Base-by-base conservation (phyloP, 2,797 vertebrate genomes). In the Lithobates sylvaticus region DNA sequence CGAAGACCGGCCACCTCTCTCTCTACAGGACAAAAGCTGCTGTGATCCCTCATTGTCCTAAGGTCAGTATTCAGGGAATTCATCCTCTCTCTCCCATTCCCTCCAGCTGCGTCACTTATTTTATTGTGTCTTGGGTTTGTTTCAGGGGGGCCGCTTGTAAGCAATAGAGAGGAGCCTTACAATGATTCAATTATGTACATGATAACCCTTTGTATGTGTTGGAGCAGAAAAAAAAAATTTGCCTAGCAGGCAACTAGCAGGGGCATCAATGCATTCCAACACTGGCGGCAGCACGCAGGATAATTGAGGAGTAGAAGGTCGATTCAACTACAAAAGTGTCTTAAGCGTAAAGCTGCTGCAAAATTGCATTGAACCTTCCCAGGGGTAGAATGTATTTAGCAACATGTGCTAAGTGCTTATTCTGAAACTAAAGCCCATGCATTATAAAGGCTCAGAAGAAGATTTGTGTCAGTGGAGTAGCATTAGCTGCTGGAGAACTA, bases 41-140 rank as follows among this genome's bases (percentile, higher is more conserved):
- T 23, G 67, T 26, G 42, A 78, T 54, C 50, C 32, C 7, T 71
- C 85, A 86, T 69, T 81, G 74, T 67, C 8, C 71, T 10, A 42
- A 87, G 85, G 85, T 87, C 85, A 87, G 85, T 87, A 50, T 21
- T 29, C 27, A 9, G 79, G 54, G 69, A 54, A 34, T 50, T 6
- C 42, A 23, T 65, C 23, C 58, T 21, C 18, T 21, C 58, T 4
- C 42, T 23, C 36, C 13, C 54, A 1, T 36, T 64, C 32, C 23
- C 39, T 69, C 13, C 44, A 13, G 13, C 3, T 27, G 50, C 21
- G 73, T 71, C 73, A 58, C 80, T 80, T 81, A 44, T 75, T 68
- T 47, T 54, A 75, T 81, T 81, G 72, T 76, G 42, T 58, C 5
- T 54, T 34, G 54, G 68, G 32, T 47, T 18, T 61, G 78, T 71